phyloP scores from a whole-genome alignment of 2,888 invertebrate species.

The Drosophila ochracea region DNA sequence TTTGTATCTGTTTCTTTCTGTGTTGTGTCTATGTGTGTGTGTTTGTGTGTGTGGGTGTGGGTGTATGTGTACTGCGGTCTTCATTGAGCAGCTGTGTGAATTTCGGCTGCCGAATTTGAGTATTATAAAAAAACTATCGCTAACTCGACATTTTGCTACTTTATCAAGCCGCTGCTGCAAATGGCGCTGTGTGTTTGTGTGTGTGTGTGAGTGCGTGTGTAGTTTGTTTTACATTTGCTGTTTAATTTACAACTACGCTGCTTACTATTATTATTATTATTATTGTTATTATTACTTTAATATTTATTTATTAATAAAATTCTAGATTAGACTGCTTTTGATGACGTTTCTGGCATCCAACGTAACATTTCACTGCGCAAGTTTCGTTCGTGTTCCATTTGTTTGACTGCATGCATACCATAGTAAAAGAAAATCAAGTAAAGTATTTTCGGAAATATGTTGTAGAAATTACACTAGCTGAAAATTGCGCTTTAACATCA shows the following conservation, averaged over 20 bases:
- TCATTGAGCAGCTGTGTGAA: conserved; percentile 53
- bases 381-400: conserved; percentile 85
- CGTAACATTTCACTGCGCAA: conserved; percentile 85
- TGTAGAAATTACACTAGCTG: conserved; percentile 21
- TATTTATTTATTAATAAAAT: conserved; percentile 75
- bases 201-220: conserved; percentile 42
- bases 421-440: neutral
- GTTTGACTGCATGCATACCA: conserved; percentile 81
- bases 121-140: conserved; percentile 52
- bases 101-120: conserved; percentile 45
- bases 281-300: conserved; percentile 58
- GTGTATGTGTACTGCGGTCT: conserved; percentile 36
- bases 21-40: conserved; percentile 25
- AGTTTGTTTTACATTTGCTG: conserved; percentile 67
- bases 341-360: conserved; percentile 86
- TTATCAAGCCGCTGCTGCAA: conserved; percentile 59
- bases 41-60: conserved; percentile 23
- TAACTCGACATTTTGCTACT: conserved; percentile 45
- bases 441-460: neutral
- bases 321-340: conserved; percentile 85
- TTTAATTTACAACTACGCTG: conserved; percentile 75
- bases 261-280: conserved; percentile 69
- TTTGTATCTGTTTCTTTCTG: conserved; percentile 25
- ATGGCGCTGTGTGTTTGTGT: conserved; percentile 47
- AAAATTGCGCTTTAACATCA: neutral